A percentile compares a stretch with the other conserved stretches of the same genome.
These are phyloP conservation scores for Crotalus horridus DNA, from an alignment of 2,113 vertebrate species.

Conservation along the genomic window DNA sequence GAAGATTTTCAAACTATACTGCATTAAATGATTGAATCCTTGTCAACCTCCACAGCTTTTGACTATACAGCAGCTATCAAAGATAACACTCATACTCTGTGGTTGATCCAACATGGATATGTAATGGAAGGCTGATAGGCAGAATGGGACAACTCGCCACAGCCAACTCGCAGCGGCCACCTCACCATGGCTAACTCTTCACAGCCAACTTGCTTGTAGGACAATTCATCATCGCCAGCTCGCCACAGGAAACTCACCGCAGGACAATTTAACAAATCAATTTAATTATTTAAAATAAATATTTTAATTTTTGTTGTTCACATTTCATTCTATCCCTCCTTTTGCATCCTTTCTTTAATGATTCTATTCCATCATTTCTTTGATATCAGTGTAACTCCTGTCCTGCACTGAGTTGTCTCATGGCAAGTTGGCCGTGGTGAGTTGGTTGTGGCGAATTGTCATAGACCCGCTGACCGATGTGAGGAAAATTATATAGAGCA, in stretches of 20 bases:
- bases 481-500: neutral
- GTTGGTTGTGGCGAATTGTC: neutral
- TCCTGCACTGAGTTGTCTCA: neutral
- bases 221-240: neutral
- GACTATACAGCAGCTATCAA: neutral
- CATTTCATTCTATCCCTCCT: neutral
- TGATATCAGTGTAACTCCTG: neutral
- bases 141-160: neutral
- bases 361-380: neutral
- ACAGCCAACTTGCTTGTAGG: neutral
- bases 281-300: neutral
- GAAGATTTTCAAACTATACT: neutral
- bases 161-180: neutral
- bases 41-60: neutral
- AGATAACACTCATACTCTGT: neutral
- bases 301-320: neutral
- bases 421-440: neutral
- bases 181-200: too few species aligned
- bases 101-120: neutral
- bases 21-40: neutral
- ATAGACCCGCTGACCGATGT: neutral
- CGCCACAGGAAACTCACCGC: neutral
- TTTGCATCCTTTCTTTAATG: neutral
- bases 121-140: neutral
- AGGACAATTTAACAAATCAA: neutral